These are phyloP conservation scores for Coremacera marginata DNA, from an alignment of 2,888 invertebrate genomes.

Conservation along the genomic window DNA sequence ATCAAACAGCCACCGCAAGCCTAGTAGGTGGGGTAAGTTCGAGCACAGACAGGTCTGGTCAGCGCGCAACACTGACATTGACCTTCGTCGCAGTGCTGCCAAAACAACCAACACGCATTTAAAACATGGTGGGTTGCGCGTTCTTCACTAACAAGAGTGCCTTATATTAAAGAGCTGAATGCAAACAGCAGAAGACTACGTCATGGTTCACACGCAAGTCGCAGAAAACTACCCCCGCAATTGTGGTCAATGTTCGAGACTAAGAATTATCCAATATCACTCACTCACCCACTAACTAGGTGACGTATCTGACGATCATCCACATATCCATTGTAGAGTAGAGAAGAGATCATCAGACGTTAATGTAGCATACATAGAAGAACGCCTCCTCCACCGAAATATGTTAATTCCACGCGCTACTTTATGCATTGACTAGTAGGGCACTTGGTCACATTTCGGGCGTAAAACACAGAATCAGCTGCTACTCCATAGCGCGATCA, in stretches of 20 bases:
- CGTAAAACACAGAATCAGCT: slow-evolving; percentile 19
- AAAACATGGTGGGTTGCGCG: neutral
- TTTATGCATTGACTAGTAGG: slow-evolving; percentile 26
- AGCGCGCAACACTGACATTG: slow-evolving; percentile 24
- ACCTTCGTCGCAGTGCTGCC: slow-evolving; percentile 17
- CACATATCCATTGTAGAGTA: slow-evolving; percentile 18
- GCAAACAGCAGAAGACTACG: neutral
- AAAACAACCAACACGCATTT: neutral
- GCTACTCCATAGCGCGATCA: neutral
- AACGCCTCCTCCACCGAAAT: slow-evolving; percentile 27
- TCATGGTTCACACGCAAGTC: slow-evolving; percentile 40
- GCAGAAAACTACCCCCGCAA: slow-evolving; percentile 57
- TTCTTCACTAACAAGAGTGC: neutral
- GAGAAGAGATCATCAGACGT: neutral
- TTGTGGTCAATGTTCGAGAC: slow-evolving; percentile 31
- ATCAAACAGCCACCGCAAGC: neutral
- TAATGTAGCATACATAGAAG: neutral
- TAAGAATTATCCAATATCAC: slow-evolving; percentile 1
- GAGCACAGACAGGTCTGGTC: neutral
- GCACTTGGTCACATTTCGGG: slow-evolving; percentile 34
- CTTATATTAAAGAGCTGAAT: neutral
- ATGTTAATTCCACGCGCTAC: neutral
- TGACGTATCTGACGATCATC: slow-evolving; percentile 36
- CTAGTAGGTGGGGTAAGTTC: neutral
- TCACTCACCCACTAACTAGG: slow-evolving; percentile 17